Base-by-base conservation (phyloP, 2,797 vertebrate genomes). In the Micrastur ruficollis region DNA sequence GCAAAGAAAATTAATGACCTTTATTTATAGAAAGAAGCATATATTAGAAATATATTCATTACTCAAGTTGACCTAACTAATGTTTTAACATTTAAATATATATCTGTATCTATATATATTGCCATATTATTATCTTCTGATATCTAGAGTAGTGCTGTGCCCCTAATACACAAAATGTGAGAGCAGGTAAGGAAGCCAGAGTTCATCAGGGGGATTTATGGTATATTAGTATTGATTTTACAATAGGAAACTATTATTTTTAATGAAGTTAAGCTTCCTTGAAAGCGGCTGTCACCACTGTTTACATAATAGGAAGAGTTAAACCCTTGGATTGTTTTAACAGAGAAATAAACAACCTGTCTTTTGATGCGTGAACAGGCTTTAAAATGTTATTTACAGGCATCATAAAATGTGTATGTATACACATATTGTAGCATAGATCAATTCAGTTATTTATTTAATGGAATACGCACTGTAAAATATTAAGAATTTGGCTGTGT, bases 51-150 rank as follows among this genome's bases (percentile, higher is more conserved):
- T 59, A 55, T 73, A 95, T 92, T 97, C 96, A 83, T 97, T 92
- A 84, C 91, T 97, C 96, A 74, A 93, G 91, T 94, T 96, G 96
- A 96, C 96, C 97, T 89, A 65, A 92, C 23, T 87, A 86, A 94
- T 81, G 71, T 96, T 96, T 96, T 89, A 88, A 86, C 91, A 95
- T 81, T 95, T 94, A 94, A 94, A 91, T 97, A 90, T 94, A 89
- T 95, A 95, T 90, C 87, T 90, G 83, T 95, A 96, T 91, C 89
- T 96, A 95, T 95, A 95, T 93, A 90, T 97, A 97, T 95, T 96
- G 96, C 92, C 95, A 97, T 96, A 80, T 95, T 91, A 91, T 95
- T 96, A 96, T 96, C 92, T 96, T 96, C 95, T 90, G 59, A 68
- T 97, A 96, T 87, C 83, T 96, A 86, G 82, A 84, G 50, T 97